Evolutionary conservation across 2,888 invertebrate species (phyloP).

Genomic region (Drosophila leonis): DNA sequence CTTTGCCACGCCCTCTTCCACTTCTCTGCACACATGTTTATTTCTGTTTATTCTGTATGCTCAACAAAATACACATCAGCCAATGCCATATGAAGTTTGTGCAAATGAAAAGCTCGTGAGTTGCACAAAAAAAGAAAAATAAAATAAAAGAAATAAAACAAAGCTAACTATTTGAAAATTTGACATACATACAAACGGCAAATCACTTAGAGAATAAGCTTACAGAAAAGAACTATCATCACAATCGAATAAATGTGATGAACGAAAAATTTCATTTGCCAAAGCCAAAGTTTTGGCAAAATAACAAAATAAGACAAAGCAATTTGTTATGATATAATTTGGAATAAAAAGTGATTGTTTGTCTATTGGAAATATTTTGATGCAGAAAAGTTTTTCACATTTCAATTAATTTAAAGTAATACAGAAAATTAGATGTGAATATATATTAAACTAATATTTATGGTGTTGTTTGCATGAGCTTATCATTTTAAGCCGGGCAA

Average conservation of each 20-base stretch:
- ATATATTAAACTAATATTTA: background rate
- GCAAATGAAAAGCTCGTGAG: constrained; percentile 38
- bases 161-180: constrained; percentile 23
- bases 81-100: constrained; percentile 39
- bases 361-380: background rate
- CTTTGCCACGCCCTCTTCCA: constrained; percentile 13
- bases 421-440: background rate
- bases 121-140: constrained; percentile 20
- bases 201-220: background rate
- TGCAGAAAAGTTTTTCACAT: background rate
- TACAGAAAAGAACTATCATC: background rate
- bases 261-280: constrained; percentile 7
- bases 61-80: constrained; percentile 57
- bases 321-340: background rate
- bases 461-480: no score
- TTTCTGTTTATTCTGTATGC: constrained; percentile 35
- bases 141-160: constrained; percentile 17
- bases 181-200: constrained; percentile 2
- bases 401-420: background rate
- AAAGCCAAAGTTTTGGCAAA: background rate
- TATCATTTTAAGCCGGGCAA: no score
- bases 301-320: background rate
- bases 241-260: constrained; percentile 13
- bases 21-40: constrained; percentile 31
- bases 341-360: background rate